A percentile compares a stretch with the other conserved stretches of the same genome.
Conservation (phyloP, 2,888 invertebrate genomes). For the Diploptera punctata region DNA sequence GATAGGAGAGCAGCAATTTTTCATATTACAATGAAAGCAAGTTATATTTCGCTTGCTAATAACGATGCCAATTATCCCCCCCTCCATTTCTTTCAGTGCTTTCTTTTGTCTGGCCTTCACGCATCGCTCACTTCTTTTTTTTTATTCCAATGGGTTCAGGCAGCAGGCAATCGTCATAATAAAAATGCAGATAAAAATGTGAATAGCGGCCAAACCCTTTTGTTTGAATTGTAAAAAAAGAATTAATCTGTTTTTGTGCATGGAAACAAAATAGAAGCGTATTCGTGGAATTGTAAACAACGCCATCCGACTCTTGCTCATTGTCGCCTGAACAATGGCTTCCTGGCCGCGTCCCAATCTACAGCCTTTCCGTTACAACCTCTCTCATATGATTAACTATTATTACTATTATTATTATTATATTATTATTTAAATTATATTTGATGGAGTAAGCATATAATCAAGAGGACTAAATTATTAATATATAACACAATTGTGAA, state of each 20-base stretch:
- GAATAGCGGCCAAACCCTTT: neutral
- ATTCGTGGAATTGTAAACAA: slow-evolving; percentile 6
- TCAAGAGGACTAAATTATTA: too few species aligned
- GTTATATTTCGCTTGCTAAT: neutral
- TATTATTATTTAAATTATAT: too few species aligned
- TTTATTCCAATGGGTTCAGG: neutral
- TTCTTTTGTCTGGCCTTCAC: neutral
- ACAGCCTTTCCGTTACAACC: neutral
- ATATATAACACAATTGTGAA: too few species aligned
- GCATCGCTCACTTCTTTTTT: neutral
- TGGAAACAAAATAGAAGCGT: neutral
- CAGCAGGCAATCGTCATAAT: slow-evolving; percentile 1
- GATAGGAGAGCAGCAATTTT: neutral
- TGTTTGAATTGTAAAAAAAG: slow-evolving; percentile 5
- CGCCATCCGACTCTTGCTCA: neutral
- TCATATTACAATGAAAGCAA: neutral
- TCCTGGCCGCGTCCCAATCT: neutral
- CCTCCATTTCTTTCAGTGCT: neutral
- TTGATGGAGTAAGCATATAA: too few species aligned
- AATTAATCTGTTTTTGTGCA: slow-evolving; percentile 5
- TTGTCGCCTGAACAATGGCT: slow-evolving; percentile 4
- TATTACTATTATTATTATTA: too few species aligned
- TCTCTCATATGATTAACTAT: neutral
- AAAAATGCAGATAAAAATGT: neutral
- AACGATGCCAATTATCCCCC: neutral